phyloP scores from a whole-genome alignment of 2,113 vertebrate species.

The Corythoichthys haematopterus region DNA sequence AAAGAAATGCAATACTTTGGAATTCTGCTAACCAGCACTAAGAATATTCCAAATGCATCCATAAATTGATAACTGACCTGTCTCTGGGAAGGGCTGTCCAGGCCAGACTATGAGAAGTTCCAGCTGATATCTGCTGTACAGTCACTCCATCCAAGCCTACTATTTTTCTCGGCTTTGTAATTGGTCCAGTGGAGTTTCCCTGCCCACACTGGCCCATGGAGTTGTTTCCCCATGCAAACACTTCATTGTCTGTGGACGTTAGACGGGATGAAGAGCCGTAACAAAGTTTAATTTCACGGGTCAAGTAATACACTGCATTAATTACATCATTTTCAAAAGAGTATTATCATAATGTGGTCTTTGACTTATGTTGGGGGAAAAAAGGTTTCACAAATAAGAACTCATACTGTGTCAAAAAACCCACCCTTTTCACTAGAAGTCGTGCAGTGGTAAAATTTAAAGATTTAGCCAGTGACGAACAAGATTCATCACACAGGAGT shows the following conservation, averaged over 20 bases:
- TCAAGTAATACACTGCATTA: not conserved
- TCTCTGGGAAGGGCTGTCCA: constrained; percentile 97
- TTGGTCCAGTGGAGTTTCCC: constrained; percentile 94
- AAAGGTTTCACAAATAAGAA: constrained; percentile 13
- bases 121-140: constrained; percentile 93
- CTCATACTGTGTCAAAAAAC: not conserved
- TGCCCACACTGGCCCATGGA: constrained; percentile 99
- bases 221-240: constrained; percentile 98
- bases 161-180: constrained; percentile 98
- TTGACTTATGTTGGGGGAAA: not conserved
- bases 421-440: not conserved
- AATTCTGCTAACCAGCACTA: constrained; percentile 11
- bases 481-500: not conserved
- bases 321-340: not conserved
- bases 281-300: not conserved
- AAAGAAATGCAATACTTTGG: not conserved
- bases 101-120: constrained; percentile 93
- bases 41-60: not conserved
- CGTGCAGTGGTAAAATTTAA: not conserved
- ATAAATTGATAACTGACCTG: constrained; percentile 72
- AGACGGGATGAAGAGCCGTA: not conserved
- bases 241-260: constrained; percentile 86
- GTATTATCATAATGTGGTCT: constrained; percentile 7
- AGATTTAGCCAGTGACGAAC: not conserved
- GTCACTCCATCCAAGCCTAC: constrained; percentile 91